These are phyloP conservation scores for Mythimna impura DNA, from an alignment of 2,888 invertebrate genomes.

Conservation along the genomic window DNA sequence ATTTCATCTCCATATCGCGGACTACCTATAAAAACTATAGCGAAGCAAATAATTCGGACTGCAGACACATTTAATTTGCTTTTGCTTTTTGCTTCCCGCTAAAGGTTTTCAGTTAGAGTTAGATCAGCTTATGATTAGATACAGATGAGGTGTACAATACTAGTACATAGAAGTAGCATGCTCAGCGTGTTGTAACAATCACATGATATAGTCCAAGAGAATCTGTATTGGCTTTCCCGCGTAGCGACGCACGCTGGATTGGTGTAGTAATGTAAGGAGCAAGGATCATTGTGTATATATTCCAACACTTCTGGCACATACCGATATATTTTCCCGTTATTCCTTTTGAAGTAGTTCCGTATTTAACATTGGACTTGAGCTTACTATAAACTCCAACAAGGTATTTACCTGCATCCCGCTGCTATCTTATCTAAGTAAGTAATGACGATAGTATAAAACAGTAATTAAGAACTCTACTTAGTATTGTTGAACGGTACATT, in stretches of 20 bases:
- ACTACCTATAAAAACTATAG: slow-evolving; percentile 64
- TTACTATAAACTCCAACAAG: slow-evolving; percentile 18
- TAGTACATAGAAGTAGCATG: slow-evolving; percentile 1
- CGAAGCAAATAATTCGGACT: slow-evolving; percentile 42
- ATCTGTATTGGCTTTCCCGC: slow-evolving; percentile 15
- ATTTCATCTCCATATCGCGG: slow-evolving; percentile 69
- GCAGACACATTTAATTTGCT: slow-evolving; percentile 45
- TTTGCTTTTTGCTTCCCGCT: slow-evolving; percentile 37
- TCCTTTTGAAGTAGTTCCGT: slow-evolving; percentile 1
- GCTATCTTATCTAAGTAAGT: slow-evolving; percentile 44
- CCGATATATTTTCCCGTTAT: slow-evolving; percentile 5
- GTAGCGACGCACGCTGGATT: slow-evolving; percentile 74
- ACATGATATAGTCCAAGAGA: neutral
- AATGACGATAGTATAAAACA: slow-evolving; percentile 48
- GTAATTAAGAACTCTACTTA: slow-evolving; percentile 55
- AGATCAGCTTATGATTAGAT: slow-evolving; percentile 25
- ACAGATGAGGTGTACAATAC: slow-evolving; percentile 8
- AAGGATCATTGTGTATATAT: slow-evolving; percentile 40
- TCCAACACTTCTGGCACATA: slow-evolving; percentile 8
- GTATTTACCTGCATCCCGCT: slow-evolving; percentile 31
- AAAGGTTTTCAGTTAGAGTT: slow-evolving; percentile 16
- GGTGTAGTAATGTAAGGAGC: slow-evolving; percentile 64
- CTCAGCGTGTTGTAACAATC: neutral
- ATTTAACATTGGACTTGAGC: slow-evolving; percentile 5
- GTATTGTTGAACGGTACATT: slow-evolving; percentile 65